Evolutionary conservation across 2,113 vertebrate genomes (phyloP).

Genomic region (Tychaedon coryphoeus): DNA sequence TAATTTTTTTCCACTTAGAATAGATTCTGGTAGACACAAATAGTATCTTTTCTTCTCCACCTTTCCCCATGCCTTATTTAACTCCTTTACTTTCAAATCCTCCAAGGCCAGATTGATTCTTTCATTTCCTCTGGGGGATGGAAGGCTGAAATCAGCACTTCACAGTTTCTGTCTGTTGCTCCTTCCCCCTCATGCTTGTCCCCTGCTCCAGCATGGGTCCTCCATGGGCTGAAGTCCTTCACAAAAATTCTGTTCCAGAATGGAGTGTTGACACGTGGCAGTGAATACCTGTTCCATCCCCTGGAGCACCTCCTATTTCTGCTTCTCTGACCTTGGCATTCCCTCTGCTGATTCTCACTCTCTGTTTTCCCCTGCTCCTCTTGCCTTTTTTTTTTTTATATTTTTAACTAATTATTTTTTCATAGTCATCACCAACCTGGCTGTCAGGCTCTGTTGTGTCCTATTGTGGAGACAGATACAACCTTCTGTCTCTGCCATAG

Average conservation of each 20-base stretch:
- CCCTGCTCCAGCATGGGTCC: not conserved
- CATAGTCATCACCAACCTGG: not conserved
- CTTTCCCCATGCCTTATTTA: not conserved
- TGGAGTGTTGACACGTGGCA: not conserved
- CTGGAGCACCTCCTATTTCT: not conserved
- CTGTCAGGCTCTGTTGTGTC: not conserved
- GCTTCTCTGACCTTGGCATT: not conserved
- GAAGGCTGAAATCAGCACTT: not conserved
- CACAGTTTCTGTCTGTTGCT: not conserved
- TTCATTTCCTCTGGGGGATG: not conserved
- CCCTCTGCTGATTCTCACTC: not conserved
- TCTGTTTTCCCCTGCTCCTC: not conserved
- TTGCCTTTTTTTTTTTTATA: not conserved
- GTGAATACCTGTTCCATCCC: not conserved
- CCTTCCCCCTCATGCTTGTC: not conserved
- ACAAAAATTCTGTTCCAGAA: not conserved
- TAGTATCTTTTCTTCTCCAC: not conserved
- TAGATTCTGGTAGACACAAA: not conserved
- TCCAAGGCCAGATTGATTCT: not conserved
- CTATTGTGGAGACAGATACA: not conserved
- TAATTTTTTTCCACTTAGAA: not conserved
- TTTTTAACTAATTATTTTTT: not conserved
- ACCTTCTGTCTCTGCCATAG: not conserved
- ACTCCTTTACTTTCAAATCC: not conserved
- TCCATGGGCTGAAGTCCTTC: not conserved